A percentile compares a stretch with the other conserved stretches of the same genome.
These are phyloP conservation scores for Colossoma macropomum DNA, from an alignment of 2,113 vertebrate species.

Conservation along the genomic window DNA sequence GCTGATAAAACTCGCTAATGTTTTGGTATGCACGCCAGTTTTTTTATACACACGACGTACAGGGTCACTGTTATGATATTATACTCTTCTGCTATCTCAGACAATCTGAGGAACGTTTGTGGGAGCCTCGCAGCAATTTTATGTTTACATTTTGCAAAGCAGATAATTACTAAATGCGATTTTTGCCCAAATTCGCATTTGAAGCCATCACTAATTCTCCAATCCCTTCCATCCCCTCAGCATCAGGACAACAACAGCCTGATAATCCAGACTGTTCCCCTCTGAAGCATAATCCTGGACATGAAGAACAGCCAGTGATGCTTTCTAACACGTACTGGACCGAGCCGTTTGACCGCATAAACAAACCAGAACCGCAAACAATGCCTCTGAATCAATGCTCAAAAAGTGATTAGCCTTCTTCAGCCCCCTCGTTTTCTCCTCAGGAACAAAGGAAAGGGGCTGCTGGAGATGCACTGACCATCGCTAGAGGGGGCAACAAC, in stretches of 20 bases:
- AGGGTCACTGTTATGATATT: not conserved
- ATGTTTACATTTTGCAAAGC: no score
- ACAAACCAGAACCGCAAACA: not conserved
- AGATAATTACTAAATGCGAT: not conserved
- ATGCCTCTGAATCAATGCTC: not conserved
- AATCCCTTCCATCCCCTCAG: not conserved
- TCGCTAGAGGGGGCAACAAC: constrained; percentile 81
- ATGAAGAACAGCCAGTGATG: not conserved
- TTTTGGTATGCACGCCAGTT: constrained; percentile 7
- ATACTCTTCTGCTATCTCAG: not conserved
- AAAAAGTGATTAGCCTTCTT: not conserved
- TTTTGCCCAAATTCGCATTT: not conserved
- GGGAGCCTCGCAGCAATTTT: not conserved
- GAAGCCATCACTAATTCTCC: not conserved
- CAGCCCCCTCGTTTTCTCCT: constrained; percentile 32
- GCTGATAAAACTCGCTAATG: not conserved
- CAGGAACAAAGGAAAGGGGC: constrained; percentile 69
- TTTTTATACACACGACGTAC: not conserved
- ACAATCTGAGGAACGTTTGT: not conserved
- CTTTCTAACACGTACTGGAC: no score
- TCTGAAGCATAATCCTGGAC: no score
- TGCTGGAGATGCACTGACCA: constrained; percentile 52
- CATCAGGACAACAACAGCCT: not conserved
- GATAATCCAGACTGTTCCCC: not conserved
- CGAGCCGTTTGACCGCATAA: no score